These are phyloP conservation scores for Hypercompe scribonia DNA, from an alignment of 2,888 invertebrate species.

Conservation along the genomic window DNA sequence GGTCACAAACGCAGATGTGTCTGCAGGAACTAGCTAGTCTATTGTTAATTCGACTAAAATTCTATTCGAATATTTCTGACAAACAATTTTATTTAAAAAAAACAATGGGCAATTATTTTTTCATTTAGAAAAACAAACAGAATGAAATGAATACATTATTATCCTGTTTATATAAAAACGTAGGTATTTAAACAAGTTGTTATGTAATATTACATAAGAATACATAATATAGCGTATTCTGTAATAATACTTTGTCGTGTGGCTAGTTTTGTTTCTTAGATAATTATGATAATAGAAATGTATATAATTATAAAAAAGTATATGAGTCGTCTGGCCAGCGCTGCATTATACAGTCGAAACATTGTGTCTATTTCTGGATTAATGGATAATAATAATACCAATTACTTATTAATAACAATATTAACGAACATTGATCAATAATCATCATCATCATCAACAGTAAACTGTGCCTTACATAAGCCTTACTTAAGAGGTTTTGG, in stretches of 20 bases:
- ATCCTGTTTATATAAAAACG: not conserved
- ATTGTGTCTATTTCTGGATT: not conserved
- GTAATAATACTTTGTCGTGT: not conserved
- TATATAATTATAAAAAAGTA: not conserved
- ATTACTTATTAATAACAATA: too few species aligned
- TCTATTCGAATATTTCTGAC: too few species aligned
- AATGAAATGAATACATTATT: not conserved
- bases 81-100: not conserved
- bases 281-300: not conserved
- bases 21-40: too few species aligned
- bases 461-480: too few species aligned
- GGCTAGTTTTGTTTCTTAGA: not conserved
- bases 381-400: too few species aligned
- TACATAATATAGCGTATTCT: not conserved
- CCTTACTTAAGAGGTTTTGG: too few species aligned
- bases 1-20: too few species aligned
- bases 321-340: not conserved
- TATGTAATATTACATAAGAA: slow-evolving; percentile 1
- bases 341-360: not conserved
- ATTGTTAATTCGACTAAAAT: not conserved
- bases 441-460: too few species aligned
- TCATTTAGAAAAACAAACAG: not conserved
- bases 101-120: not conserved
- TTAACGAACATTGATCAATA: too few species aligned
- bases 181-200: not conserved